A percentile compares a stretch with the other conserved stretches of the same genome.
Evolutionary conservation across 2,113 vertebrate species (phyloP).

Genomic region (Scalopus aquaticus): DNA sequence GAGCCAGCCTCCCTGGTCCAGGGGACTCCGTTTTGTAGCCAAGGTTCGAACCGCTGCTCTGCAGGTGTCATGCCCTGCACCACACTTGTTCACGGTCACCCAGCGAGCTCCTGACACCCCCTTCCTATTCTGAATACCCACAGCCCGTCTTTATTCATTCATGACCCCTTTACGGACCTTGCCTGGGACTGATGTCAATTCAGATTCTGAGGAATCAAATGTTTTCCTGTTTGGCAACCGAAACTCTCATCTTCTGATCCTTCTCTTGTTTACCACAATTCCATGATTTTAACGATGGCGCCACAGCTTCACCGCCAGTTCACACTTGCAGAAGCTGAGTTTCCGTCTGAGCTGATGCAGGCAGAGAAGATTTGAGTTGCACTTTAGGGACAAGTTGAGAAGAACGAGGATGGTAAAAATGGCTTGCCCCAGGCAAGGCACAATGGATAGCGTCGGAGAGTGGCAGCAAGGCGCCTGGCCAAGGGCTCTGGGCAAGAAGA

Average conservation of each 20-base stretch:
- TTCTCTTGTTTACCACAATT: not conserved
- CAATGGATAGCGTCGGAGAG: not conserved
- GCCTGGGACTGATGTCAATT: not conserved
- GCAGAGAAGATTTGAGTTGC: not conserved
- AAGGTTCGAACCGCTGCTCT: not conserved
- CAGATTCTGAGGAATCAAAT: not conserved
- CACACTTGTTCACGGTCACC: not conserved
- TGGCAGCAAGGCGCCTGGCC: too few relatives aligned
- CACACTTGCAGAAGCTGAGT: too few relatives aligned
- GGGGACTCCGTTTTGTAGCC: not conserved
- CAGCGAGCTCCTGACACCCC: too few relatives aligned
- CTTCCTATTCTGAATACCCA: not conserved
- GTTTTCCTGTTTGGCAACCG: not conserved
- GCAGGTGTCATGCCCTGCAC: accelerated
- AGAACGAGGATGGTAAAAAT: not conserved
- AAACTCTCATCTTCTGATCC: not conserved
- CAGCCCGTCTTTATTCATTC: too few relatives aligned
- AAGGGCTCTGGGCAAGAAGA: accelerated
- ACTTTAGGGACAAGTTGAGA: not conserved
- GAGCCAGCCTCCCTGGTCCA: not conserved
- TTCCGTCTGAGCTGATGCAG: not conserved
- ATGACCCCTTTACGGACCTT: not conserved
- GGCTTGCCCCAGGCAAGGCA: accelerated
- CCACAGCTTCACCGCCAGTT: not conserved
- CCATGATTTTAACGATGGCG: not conserved